Evolutionary conservation across 1,140 invertebrate species (phyloP), one percentile per base, ranked within the genome.

Genomic region (Drosophila sucinea): DNA sequence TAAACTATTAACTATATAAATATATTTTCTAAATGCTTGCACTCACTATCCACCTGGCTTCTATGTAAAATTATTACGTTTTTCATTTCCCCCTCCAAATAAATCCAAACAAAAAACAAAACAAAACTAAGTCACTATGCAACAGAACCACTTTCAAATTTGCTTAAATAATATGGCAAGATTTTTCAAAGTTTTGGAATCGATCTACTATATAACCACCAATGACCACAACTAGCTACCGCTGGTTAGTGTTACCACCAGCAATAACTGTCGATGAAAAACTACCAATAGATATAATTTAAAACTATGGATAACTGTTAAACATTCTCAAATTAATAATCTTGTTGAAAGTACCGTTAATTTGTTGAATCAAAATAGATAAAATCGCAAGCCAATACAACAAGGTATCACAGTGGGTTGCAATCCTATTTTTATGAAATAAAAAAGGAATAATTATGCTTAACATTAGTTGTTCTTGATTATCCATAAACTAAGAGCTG

Each of bases 101-200:
- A 6, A 7, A 23, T 25, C n/a, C 6, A 25, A 41, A 55, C 2
- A 55, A 60, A 25, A 54, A 38, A 30, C 38, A 33, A 67, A 67
- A 23, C 1, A 62, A 38, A 38, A 67, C 57, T 32, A 61, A 25
- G 35, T 62, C 44, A 51, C 44, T 51, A 51, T 51, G 44, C 44
- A 51, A 51, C 44, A 51, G 8, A 51, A 51, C 6, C n/a, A 23
- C 17, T 25, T 23, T 35, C 7, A 25, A n/a, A 23, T 32, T 32
- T 32, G 17, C 17, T 44, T 6, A 17, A 41, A 44, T 23, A 23
- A 23, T 3, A 51, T 10, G 44, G 23, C 17, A 23, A 47, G 17
- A 47, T 47, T 47, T 47, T 25, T 47, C 44, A 47, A 47, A n/a
- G 8, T 51, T 51, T 8, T 51, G 7, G 23, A 51, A 51, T 51